phyloP scores from a whole-genome alignment of 2,113 vertebrate species.

The Copsychus sechellarum region DNA sequence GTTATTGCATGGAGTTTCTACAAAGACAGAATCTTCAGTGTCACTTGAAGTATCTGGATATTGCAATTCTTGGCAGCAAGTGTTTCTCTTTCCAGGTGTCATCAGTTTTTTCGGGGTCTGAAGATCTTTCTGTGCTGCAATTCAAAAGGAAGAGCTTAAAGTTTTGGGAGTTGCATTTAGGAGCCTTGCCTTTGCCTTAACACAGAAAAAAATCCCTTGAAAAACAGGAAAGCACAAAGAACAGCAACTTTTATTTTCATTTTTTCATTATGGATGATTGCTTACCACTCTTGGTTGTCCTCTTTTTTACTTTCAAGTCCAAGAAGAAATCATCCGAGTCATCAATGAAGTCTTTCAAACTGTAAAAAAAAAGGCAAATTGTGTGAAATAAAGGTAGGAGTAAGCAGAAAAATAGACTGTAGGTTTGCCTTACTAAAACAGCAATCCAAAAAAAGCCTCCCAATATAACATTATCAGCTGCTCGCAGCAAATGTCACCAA shows the following conservation, averaged over 20 bases:
- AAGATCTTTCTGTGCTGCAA: slow-evolving; percentile 29
- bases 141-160: not conserved
- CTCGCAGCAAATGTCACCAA: not conserved
- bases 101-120: not conserved
- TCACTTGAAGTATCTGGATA: slow-evolving; percentile 76
- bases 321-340: not conserved
- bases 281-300: slow-evolving; percentile 4
- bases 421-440: not conserved
- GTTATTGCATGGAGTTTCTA: slow-evolving; percentile 68
- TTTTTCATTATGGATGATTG: not conserved
- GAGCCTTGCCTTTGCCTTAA: not conserved
- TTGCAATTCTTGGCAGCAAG: slow-evolving; percentile 39
- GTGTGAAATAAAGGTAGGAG: not conserved
- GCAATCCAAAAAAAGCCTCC: not conserved
- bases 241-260: not conserved
- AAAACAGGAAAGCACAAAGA: not conserved
- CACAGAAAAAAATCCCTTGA: not conserved
- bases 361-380: not conserved
- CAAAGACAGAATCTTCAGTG: slow-evolving; percentile 70
- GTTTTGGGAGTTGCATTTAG: not conserved
- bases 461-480: not conserved
- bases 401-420: not conserved
- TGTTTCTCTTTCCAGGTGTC: not conserved
- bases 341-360: slow-evolving; percentile 25
- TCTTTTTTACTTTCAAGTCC: not conserved